phyloP scores from a whole-genome alignment of 1,140 invertebrate species.

The Lordiphosa clarofinis region DNA sequence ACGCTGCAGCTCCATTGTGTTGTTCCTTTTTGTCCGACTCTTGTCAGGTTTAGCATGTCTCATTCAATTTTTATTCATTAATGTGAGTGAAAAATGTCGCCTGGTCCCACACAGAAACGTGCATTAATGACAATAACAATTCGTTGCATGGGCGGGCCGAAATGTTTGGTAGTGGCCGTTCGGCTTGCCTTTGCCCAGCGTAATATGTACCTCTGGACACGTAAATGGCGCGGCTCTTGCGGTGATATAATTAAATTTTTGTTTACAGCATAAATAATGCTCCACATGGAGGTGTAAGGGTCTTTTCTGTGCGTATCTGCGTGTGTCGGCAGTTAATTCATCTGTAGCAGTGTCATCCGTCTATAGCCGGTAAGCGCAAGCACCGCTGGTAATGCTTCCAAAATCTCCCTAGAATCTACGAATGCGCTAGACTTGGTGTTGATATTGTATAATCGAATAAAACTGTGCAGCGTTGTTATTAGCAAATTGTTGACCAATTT shows the following conservation, averaged over 20 bases:
- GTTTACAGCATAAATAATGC: conserved; percentile 6
- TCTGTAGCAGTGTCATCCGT: neutral
- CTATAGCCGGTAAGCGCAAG: neutral
- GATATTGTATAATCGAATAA: too few relatives aligned
- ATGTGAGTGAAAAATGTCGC: conserved; percentile 13
- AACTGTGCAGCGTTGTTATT: conserved; percentile 1
- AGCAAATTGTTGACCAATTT: conserved; percentile 16
- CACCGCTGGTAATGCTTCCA: too few relatives aligned
- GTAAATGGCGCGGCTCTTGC: conserved; percentile 7
- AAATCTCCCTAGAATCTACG: too few relatives aligned
- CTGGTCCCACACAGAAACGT: conserved; percentile 8
- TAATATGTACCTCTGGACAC: conserved; percentile 8
- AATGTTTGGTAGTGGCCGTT: conserved; percentile 2
- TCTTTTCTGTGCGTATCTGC: neutral
- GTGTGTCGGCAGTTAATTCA: conserved; percentile 1
- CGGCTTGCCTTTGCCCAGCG: conserved; percentile 12
- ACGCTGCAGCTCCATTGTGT: neutral
- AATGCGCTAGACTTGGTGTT: neutral
- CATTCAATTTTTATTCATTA: conserved; percentile 51
- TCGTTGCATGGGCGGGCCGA: conserved; percentile 1
- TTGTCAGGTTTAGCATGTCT: conserved; percentile 18
- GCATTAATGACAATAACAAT: conserved; percentile 41
- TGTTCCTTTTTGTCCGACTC: neutral
- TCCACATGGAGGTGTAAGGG: neutral
- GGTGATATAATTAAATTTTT: conserved; percentile 16